Conservation (phyloP, 1,140 invertebrate genomes). For the Bombus haemorrhoidalis region DNA sequence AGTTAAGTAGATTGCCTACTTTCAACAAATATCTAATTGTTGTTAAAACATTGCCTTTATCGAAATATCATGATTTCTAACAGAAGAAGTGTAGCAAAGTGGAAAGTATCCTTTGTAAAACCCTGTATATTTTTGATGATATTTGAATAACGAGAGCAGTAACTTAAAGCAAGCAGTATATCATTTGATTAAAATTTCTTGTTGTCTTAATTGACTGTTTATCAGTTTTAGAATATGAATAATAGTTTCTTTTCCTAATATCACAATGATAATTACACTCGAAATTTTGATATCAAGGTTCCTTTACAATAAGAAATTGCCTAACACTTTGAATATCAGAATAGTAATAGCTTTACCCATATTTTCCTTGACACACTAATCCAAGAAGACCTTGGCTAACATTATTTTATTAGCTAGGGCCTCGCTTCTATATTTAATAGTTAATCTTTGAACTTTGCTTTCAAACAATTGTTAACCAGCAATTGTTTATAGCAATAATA, state of each 20-base stretch:
- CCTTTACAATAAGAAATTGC: not conserved
- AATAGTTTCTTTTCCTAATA: not conserved
- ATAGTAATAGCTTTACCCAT: not conserved
- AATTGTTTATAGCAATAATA: not conserved
- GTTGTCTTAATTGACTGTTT: not conserved
- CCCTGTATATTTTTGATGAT: not conserved
- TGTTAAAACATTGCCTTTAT: not conserved
- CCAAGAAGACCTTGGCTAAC: not conserved
- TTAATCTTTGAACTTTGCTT: not conserved
- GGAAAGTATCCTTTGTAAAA: not conserved
- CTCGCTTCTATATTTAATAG: not conserved
- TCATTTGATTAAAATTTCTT: not conserved
- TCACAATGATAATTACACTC: not conserved
- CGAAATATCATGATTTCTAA: not conserved
- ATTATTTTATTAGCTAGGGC: not conserved
- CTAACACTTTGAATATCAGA: too few relatives aligned
- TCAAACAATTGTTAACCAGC: not conserved
- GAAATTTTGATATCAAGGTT: not conserved
- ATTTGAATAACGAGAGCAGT: not conserved
- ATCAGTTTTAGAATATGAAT: not conserved
- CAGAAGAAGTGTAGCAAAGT: not conserved
- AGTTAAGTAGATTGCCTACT: not conserved
- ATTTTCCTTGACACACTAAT: not conserved
- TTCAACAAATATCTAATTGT: not conserved
- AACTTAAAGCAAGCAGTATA: not conserved